Evolutionary conservation across 2,113 vertebrate genomes (phyloP).

Genomic region (Struthio camelus): DNA sequence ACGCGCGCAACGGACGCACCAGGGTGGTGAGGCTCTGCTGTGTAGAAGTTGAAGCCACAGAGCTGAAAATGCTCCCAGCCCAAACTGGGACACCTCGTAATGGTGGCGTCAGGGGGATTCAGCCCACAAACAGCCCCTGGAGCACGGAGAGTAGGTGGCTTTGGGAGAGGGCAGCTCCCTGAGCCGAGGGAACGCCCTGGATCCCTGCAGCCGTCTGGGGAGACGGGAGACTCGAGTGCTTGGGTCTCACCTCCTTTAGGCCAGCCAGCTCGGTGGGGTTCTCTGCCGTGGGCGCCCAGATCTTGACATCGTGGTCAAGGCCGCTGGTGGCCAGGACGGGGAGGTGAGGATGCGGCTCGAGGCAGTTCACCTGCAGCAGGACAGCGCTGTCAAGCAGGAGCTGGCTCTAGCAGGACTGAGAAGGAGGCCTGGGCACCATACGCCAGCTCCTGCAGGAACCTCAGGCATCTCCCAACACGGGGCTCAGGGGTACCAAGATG

Average conservation of each 20-base stretch:
- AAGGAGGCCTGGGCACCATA: no score
- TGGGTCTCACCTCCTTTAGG: conserved; percentile 84
- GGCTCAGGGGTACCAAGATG: no score
- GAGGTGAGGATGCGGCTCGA: conserved; percentile 93
- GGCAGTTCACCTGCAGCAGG: conserved; percentile 87
- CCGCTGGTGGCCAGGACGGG: conserved; percentile 93
- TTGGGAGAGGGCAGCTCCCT: no score
- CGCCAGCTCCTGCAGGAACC: no score
- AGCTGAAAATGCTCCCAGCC: no score
- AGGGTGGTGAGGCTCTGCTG: no score
- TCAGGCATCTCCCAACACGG: no score
- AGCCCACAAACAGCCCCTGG: no score
- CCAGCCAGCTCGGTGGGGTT: conserved; percentile 84
- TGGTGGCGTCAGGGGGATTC: neutral
- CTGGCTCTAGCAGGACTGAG: neutral
- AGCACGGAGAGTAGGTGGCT: no score
- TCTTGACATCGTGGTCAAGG: conserved; percentile 92
- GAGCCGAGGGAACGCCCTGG: no score
- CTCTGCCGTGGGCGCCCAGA: conserved; percentile 94
- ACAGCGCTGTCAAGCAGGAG: neutral
- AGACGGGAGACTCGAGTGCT: neutral
- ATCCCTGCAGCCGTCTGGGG: no score
- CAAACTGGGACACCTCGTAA: neutral
- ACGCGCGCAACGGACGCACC: neutral
- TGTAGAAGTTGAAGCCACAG: no score